Base-by-base conservation (phyloP, 2,888 invertebrate genomes). In the Cephalotes varians region DNA sequence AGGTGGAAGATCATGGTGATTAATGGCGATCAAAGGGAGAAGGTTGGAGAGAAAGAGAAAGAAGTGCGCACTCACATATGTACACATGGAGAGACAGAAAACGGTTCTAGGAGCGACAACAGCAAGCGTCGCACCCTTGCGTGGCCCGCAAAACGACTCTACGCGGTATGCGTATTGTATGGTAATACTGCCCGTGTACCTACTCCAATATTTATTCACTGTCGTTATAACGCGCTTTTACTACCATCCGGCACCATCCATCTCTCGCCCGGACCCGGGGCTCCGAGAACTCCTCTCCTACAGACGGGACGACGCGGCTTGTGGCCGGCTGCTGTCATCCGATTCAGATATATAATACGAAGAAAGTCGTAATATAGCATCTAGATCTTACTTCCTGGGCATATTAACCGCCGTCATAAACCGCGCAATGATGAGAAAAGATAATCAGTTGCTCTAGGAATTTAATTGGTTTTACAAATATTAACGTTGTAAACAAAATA, bases 81-180 rank as follows among this genome's bases (percentile, higher is more conserved):
- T 5, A 56, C 56, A 56, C 54, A 51, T 81, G 25, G 71, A 56
- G 77, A 40, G 25, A 64, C 60, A 72, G 89, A 87, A 87, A 85
- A 85, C 84, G 87, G 85, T 86, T 90, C 88, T 85, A 86, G 81
- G 88, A 88, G 88, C 82, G 84, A 89, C 85, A 84, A 84, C 88
- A 83, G 65, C 83, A 51, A 82, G 85, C 90, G 89, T 89, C 89
- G 89, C 90, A 89, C 89, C 89, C 89, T 88, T 88, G 89, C 90
- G 88, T 87, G 89, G 87, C 91, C 87, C 88, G 87, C 86, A 60
- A 85, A 87, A 86, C 90, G 88, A 84, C 83, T 91, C 89, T 90
- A 91, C 87, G 89, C 89, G 91, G 90, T 91, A 90, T 90, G 90
- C 88, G 90, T 91, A 91, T 91, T 91, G 91, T 91, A 91, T 91